Evolutionary conservation across 2,888 invertebrate species (phyloP).

Genomic region (Aphidius colemani): DNA sequence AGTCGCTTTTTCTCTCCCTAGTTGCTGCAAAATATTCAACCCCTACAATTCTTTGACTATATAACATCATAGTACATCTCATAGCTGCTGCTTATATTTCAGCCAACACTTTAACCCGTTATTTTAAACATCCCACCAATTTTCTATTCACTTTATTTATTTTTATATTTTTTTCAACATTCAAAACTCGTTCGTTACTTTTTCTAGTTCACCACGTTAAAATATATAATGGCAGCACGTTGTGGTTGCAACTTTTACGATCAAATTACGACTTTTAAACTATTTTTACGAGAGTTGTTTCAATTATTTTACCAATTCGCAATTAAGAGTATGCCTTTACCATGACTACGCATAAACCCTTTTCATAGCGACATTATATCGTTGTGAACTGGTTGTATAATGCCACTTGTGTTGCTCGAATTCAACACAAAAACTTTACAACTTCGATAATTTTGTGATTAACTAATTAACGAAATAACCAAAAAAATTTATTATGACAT

Average conservation of each 20-base stretch:
- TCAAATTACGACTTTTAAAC: slow-evolving; percentile 59
- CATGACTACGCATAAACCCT: slow-evolving; percentile 29
- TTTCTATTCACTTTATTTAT: neutral
- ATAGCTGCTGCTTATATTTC: slow-evolving; percentile 16
- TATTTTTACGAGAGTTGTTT: slow-evolving; percentile 61
- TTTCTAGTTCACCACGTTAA: slow-evolving; percentile 28
- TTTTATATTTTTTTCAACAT: slow-evolving; percentile 8
- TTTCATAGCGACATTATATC: slow-evolving; percentile 27
- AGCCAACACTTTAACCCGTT: slow-evolving; percentile 40
- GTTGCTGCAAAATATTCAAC: neutral
- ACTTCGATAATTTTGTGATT: slow-evolving; percentile 50
- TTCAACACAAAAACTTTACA: slow-evolving; percentile 43
- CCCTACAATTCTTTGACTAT: neutral
- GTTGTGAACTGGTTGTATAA: neutral
- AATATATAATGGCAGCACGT: slow-evolving; percentile 48
- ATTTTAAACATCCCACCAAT: slow-evolving; percentile 20
- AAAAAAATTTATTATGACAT: slow-evolving; percentile 18
- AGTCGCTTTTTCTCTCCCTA: neutral
- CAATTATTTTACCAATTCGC: slow-evolving; percentile 61
- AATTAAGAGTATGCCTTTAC: slow-evolving; percentile 53
- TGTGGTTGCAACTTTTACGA: slow-evolving; percentile 55
- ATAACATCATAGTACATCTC: neutral
- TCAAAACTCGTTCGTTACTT: neutral
- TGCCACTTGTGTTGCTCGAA: slow-evolving; percentile 29
- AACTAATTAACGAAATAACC: slow-evolving; percentile 46